Evolutionary conservation across 2,113 vertebrate genomes (phyloP).

Genomic region (Cyprinodon brontotheroides): DNA sequence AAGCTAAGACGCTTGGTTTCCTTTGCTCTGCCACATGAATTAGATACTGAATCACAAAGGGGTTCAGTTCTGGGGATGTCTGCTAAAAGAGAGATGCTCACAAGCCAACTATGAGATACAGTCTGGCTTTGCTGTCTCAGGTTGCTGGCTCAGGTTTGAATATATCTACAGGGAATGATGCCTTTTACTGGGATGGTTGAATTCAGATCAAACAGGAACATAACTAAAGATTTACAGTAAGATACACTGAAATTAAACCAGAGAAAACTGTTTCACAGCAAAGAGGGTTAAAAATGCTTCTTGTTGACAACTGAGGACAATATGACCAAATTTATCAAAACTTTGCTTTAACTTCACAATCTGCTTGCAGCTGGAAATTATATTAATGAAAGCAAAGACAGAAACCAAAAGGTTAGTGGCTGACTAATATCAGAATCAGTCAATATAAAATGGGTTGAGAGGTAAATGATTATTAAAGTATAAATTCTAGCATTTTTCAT

Average conservation of each 20-base stretch:
- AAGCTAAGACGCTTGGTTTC: constrained; percentile 17
- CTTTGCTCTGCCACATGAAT: constrained; percentile 40
- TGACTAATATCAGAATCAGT: neutral
- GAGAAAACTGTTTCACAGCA: neutral
- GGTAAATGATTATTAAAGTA: neutral
- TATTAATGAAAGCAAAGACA: neutral
- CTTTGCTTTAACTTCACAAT: neutral
- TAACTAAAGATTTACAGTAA: neutral
- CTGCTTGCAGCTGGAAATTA: neutral
- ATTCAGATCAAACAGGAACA: constrained; percentile 13
- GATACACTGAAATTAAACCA: neutral
- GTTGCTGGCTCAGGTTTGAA: constrained; percentile 8
- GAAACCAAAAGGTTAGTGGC: neutral
- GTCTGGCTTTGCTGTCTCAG: neutral
- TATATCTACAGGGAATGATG: neutral
- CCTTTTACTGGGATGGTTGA: constrained; percentile 1
- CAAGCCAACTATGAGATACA: constrained; percentile 6
- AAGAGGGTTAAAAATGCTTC: neutral
- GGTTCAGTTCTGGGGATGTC: neutral
- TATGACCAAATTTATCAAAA: neutral
- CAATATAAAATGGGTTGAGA: neutral
- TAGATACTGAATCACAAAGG: constrained; percentile 24
- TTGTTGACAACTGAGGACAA: neutral
- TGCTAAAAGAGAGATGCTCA: constrained; percentile 7
- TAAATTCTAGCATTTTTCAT: neutral